Conservation (phyloP, 2,888 invertebrate species). For the Meta bourneti region DNA sequence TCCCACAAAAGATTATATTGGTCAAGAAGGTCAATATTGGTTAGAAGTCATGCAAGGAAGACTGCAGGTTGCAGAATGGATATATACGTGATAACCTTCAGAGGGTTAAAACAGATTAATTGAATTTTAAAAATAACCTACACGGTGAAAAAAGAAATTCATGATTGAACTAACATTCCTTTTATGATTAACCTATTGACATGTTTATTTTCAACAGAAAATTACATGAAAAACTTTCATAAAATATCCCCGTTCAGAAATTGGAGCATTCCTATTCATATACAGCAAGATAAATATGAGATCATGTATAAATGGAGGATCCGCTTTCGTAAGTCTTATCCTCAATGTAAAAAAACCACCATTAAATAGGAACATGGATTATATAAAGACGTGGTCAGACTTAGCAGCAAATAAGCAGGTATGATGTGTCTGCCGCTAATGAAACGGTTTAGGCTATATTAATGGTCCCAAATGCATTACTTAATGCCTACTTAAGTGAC, state of each 20-base stretch:
- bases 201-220: too few species aligned
- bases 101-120: too few species aligned
- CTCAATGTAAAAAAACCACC: not conserved
- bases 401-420: not conserved
- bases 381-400: not conserved
- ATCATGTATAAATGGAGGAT: not conserved
- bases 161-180: too few species aligned
- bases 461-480: constrained; percentile 1
- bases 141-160: too few species aligned
- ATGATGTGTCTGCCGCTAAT: not conserved
- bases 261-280: not conserved
- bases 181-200: too few species aligned
- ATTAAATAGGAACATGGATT: not conserved
- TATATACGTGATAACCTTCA: too few species aligned
- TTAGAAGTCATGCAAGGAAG: too few species aligned
- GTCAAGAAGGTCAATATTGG: too few species aligned
- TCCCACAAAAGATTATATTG: too few species aligned
- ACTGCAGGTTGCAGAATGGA: too few species aligned
- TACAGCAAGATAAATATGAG: not conserved
- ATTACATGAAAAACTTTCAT: not conserved
- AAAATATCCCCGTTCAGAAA: not conserved
- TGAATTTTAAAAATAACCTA: too few species aligned
- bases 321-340: not conserved
- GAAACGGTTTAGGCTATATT: not conserved
- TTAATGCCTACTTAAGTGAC: not conserved